Conservation (phyloP, 2,113 vertebrate genomes). For the Gallinago media region DNA sequence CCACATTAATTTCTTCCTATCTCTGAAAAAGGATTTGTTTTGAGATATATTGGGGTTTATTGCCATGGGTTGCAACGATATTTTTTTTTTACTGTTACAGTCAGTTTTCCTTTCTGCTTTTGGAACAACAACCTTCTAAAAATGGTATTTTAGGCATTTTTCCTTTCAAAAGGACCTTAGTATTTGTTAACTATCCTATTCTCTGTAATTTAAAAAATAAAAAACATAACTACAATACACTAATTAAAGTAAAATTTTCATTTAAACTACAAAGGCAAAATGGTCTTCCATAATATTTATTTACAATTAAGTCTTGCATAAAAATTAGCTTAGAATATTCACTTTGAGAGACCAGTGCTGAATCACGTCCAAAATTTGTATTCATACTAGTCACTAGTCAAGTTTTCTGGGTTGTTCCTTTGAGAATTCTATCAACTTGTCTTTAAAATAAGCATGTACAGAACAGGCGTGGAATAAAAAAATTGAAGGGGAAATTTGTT, state of each 20-base stretch:
- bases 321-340: neutral
- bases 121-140: neutral
- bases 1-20: neutral
- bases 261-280: neutral
- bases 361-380: neutral
- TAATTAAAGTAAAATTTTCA: neutral
- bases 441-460: neutral
- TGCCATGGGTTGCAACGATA: neutral
- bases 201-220: neutral
- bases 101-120: neutral
- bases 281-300: neutral
- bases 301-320: neutral
- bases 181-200: neutral
- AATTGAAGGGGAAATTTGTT: neutral
- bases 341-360: neutral
- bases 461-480: neutral
- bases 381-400: neutral
- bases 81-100: neutral
- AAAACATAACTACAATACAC: neutral
- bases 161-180: neutral
- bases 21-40: neutral
- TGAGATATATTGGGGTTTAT: neutral
- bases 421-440: neutral
- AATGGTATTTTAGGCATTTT: neutral
- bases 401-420: neutral